Evolutionary conservation across 1,140 invertebrate species (phyloP), one percentile per base, ranked within the genome.

Genomic region (Chymomyza costata): DNA sequence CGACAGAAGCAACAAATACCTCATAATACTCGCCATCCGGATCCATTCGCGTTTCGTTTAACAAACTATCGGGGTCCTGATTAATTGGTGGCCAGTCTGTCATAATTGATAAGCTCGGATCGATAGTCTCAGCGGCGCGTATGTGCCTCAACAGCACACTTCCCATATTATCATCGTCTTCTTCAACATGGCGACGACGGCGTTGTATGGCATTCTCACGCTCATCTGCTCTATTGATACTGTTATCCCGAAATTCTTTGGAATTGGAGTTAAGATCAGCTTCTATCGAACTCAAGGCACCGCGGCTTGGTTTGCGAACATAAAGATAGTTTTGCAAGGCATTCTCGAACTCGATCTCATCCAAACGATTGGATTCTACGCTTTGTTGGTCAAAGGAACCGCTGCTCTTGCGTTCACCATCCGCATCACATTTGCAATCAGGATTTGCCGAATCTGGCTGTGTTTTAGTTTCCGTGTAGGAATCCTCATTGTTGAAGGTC

Each of bases 291-390:
- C 25, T 10, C 5, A 10, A 28, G 25, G 25, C 5, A 28, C 5
- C 25, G 5, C 25, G 25, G 25, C 6, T 28, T 28, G 2, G 34
- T 30, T 65, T 49, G 61, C 65, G 54, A 0, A 84, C 66, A 39
- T 83, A 86, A 1, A 86, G 28, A 37, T 83, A 84, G 50, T 85
- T 86, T 19, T 86, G 83, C n/a, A 85, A 8, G 0, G 64, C 37
- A 45, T 86, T 74, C 34, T 86, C 84, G 38, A 86, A 84, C 15
- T 83, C 73, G 6, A 82, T 86, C 1, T 49, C 44, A 25, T 65
- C 55, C 7, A 57, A 17, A 10, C 34, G 11, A 7, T 34, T 52
- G 10, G 18, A 25, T 17, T 59, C 45, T 5, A 30, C 44, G 3
- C n/a, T 21, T 1, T 28, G 38, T 1, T 32, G 59, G 2, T 41